Percentiles rank a stretch among this genome's conserved stretches.
These are phyloP conservation scores for Chrosomus eos DNA, from an alignment of 2,797 vertebrate genomes.

Conservation along the genomic window DNA sequence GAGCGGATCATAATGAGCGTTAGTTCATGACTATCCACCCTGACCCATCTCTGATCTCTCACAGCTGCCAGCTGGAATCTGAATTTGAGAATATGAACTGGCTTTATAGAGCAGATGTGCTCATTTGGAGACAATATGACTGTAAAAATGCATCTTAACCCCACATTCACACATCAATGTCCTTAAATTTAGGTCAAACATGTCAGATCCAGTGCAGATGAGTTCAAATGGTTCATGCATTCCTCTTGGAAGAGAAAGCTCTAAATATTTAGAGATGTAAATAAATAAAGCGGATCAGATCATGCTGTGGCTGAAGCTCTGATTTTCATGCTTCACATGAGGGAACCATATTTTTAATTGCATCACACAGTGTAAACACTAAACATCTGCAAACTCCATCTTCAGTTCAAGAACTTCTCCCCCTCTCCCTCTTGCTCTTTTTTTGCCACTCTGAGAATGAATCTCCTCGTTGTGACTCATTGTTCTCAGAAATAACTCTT, in stretches of 20 bases:
- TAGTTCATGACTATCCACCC: slow-evolving; percentile 32
- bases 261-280: slow-evolving; percentile 40
- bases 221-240: slow-evolving; percentile 28
- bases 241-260: not conserved
- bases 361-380: slow-evolving; percentile 23
- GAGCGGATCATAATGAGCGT: slow-evolving; percentile 48
- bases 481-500: slow-evolving; percentile 46
- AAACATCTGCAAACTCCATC: slow-evolving; percentile 28
- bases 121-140: slow-evolving; percentile 15
- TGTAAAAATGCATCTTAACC: slow-evolving; percentile 13
- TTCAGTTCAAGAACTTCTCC: not conserved
- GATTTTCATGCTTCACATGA: slow-evolving; percentile 24
- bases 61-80: slow-evolving; percentile 50
- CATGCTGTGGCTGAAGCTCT: not conserved
- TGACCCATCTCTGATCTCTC: slow-evolving; percentile 48
- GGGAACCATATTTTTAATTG: slow-evolving; percentile 11
- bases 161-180: slow-evolving; percentile 10
- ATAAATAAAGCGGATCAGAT: slow-evolving; percentile 7
- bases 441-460: slow-evolving; percentile 25
- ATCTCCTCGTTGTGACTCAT: slow-evolving; percentile 54
- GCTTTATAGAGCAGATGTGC: slow-evolving; percentile 54
- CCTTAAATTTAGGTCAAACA: slow-evolving; percentile 24
- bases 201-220: slow-evolving; percentile 6
- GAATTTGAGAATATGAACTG: slow-evolving; percentile 49
- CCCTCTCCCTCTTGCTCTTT: not conserved